These are phyloP conservation scores for Halcyon leucocephala DNA, from an alignment of 2,797 vertebrate species.

Conservation along the genomic window DNA sequence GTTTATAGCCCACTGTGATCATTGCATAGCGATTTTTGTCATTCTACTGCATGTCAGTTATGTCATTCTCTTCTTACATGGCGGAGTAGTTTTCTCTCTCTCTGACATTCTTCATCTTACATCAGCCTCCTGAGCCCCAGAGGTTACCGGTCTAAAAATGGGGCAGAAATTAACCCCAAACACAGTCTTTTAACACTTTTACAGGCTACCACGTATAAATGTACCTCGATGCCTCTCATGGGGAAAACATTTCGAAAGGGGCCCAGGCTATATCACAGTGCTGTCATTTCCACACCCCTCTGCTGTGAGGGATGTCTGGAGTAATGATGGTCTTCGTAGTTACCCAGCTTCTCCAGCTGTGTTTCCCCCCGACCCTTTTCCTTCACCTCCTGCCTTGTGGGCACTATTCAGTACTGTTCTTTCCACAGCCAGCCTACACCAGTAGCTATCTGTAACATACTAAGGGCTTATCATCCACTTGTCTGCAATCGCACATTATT, in stretches of 20 bases:
- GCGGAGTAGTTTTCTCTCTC: slow-evolving; percentile 18
- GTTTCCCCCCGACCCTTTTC: neutral
- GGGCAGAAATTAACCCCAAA: neutral
- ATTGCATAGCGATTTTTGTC: neutral
- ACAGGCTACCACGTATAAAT: neutral
- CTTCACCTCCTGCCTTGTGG: neutral
- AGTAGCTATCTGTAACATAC: neutral
- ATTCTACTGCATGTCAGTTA: neutral
- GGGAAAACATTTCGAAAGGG: neutral
- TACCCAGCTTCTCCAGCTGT: neutral
- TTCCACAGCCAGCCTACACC: neutral
- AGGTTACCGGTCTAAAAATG: slow-evolving; percentile 1
- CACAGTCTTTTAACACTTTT: neutral
- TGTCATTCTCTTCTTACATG: neutral
- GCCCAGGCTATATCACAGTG: neutral
- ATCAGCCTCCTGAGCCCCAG: neutral
- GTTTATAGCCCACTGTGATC: neutral
- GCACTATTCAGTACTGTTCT: neutral
- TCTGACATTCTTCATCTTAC: neutral
- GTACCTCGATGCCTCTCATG: neutral
- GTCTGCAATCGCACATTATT: neutral
- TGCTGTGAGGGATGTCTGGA: neutral
- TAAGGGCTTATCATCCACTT: neutral
- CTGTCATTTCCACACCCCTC: neutral
- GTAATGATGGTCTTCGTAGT: fast-evolving